phyloP scores from a whole-genome alignment of 53 echinoderm and acorn worm species.

The Astropecten irregularis region DNA sequence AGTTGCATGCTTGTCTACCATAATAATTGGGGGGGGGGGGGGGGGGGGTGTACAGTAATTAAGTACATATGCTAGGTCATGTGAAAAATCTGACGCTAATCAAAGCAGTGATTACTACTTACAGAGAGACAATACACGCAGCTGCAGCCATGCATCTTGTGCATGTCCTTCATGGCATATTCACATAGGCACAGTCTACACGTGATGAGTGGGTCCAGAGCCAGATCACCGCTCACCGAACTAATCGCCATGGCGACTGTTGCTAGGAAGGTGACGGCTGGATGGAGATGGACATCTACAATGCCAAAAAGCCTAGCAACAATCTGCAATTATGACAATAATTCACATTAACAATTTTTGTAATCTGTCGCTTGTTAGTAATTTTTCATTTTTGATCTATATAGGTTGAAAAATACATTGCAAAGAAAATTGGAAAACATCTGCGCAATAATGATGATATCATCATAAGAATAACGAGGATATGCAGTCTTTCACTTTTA shows the following conservation, averaged over 20 bases:
- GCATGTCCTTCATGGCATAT: conserved; percentile 79
- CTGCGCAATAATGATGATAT: too few relatives aligned
- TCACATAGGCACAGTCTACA: conserved; percentile 92
- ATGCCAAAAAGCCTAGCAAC: not conserved
- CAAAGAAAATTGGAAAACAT: too few relatives aligned
- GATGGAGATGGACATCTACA: not conserved
- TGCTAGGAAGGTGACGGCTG: not conserved
- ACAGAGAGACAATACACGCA: conserved; percentile 92
- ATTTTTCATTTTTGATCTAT: too few relatives aligned
- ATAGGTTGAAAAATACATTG: too few relatives aligned
- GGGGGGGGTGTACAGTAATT: not conserved
- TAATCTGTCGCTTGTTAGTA: too few relatives aligned
- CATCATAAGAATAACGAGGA: too few relatives aligned
- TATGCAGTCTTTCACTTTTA: too few relatives aligned
- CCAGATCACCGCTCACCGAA: conserved; percentile 84
- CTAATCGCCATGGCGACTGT: conserved; percentile 56
- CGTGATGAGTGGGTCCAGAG: conserved; percentile 83
- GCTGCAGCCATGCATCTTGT: conserved; percentile 84
- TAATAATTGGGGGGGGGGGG: too few relatives aligned
- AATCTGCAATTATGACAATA: not conserved
- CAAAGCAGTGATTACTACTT: too few relatives aligned
- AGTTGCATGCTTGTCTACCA: too few relatives aligned
- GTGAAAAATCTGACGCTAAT: too few relatives aligned
- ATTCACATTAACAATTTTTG: not conserved
- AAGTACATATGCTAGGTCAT: not conserved